phyloP scores from a whole-genome alignment of 2,888 invertebrate species.

The Pristionchus maxplancki region DNA sequence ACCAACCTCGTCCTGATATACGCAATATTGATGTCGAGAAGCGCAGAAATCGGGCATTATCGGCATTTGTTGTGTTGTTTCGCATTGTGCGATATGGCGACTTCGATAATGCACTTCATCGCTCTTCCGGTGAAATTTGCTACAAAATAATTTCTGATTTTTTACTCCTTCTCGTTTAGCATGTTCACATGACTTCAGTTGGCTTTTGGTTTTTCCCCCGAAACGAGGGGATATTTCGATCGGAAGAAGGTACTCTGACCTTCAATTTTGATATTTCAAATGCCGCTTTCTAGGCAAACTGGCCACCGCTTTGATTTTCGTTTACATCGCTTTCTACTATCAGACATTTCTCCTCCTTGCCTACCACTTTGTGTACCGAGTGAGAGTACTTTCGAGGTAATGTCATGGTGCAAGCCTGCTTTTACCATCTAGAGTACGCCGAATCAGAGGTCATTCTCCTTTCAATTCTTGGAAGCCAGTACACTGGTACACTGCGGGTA shows the following conservation, averaged over 20 bases:
- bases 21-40: background rate
- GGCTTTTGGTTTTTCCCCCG: background rate
- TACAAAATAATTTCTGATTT: too few relatives aligned
- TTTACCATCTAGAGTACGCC: background rate
- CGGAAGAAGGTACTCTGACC: background rate
- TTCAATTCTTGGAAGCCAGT: background rate
- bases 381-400: background rate
- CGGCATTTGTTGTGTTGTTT: background rate
- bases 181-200: background rate
- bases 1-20: background rate
- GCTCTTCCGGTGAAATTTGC: background rate
- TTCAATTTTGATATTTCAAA: background rate
- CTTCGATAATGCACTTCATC: background rate
- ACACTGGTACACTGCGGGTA: background rate
- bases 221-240: background rate
- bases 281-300: too few relatives aligned
- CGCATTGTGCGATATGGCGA: background rate
- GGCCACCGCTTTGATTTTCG: background rate
- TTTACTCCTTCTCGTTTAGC: background rate
- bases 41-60: background rate
- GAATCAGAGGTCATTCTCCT: background rate
- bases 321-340: background rate
- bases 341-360: background rate
- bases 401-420: too few relatives aligned
- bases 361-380: conserved; percentile 24